Base-by-base conservation (phyloP, 2,797 vertebrate genomes). In the Chelmon rostratus region DNA sequence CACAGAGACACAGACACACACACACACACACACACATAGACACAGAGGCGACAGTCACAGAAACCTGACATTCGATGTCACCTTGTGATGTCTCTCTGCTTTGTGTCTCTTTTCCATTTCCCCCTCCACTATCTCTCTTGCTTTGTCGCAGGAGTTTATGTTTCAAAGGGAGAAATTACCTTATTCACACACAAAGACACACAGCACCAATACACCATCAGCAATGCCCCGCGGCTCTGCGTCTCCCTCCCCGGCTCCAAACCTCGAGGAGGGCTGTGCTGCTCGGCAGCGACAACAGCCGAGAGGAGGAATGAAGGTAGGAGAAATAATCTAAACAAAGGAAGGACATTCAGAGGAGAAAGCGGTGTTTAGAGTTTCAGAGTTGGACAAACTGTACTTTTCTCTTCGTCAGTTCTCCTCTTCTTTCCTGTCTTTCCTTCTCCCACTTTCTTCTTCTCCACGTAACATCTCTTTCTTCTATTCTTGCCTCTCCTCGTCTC, bases 21-120 rank as follows among this genome's bases (percentile, higher is more conserved):
- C 31, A 64, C 21, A 54, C 59, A 38, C 46, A 31, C 37, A 76
- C 19, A 46, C 54, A 68, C 21, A 37, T 25, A 76, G 82, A 89
- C 80, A 85, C 2, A 23, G 53, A 89, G 85, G 84, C 12, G 53
- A 79, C 83, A 76, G 63, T 31, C 64, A 52, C 38, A 65, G 84
- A 83, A 86, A 82, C 78, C 81, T 78, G 84, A 88, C 85, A 86
- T 88, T 82, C 81, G 61, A 88, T 82, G 85, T 90, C 87, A 86
- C 87, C 83, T 88, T 90, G 80, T 73, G 42, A 78, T 73, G 85
- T 68, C 69, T 54, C 50, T 70, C 37, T 63, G 67, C 65, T 81
- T 80, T 84, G 75, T 76, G 79, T 84, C 67, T 77, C 33, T 58
- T 53, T 61, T 54, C 76, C 42, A 25, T 33, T 13, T 42, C 40